phyloP scores from a whole-genome alignment of 2,113 vertebrate species.

The Erythrolamprus reginae region DNA sequence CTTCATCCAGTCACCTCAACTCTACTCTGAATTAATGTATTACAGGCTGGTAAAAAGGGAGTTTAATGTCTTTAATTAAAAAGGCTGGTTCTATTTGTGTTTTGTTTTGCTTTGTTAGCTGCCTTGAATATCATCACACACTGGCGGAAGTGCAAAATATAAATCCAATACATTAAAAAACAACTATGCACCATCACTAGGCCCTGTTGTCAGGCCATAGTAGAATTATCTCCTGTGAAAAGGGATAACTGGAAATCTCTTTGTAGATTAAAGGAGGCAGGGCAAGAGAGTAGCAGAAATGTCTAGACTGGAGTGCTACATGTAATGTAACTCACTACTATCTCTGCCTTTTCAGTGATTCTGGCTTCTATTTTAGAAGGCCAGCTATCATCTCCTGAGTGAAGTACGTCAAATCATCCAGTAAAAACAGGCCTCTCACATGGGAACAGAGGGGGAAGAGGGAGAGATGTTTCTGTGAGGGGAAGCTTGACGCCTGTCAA shows the following conservation, averaged over 20 bases:
- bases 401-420: neutral
- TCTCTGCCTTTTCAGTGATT: neutral
- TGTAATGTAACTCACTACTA: neutral
- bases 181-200: neutral
- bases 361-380: slow-evolving; percentile 7
- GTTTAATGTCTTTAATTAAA: neutral
- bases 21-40: neutral
- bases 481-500: slow-evolving; percentile 14
- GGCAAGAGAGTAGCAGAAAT: neutral
- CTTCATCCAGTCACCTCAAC: neutral
- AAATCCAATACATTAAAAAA: neutral
- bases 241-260: neutral
- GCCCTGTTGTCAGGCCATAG: neutral
- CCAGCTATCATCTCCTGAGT: slow-evolving; percentile 10
- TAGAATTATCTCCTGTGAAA: neutral
- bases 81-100: neutral
- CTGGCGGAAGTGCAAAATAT: neutral
- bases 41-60: neutral
- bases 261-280: neutral
- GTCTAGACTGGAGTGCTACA: neutral
- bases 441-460: neutral
- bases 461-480: neutral
- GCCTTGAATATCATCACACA: neutral
- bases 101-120: neutral
- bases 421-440: neutral